These are phyloP conservation scores for Fundulus diaphanus DNA, from an alignment of 2,797 vertebrate species.

Conservation along the genomic window DNA sequence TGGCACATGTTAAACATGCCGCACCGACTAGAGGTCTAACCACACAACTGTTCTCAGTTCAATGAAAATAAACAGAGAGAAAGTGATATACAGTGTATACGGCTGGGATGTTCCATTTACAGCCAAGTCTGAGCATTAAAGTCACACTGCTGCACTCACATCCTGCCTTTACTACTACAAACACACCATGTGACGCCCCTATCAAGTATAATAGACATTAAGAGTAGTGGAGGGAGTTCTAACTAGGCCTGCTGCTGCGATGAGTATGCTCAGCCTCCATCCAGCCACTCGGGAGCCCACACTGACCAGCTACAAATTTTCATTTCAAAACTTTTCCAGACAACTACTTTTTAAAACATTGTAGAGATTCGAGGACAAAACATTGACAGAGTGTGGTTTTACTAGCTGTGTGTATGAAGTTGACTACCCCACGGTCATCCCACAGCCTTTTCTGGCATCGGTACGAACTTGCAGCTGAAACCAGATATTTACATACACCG, in stretches of 20 bases:
- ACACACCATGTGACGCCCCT: conserved; percentile 6
- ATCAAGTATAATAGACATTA: background rate
- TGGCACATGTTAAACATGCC: conserved; percentile 71
- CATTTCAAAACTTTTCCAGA: background rate
- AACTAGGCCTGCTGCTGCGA: background rate
- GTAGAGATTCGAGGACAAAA: background rate
- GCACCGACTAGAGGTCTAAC: conserved; percentile 49
- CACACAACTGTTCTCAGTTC: conserved; percentile 30
- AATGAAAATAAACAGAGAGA: conserved; percentile 26
- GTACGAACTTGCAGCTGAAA: too few relatives aligned
- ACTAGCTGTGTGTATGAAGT: too few relatives aligned
- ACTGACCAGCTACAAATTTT: background rate
- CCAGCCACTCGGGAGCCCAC: background rate
- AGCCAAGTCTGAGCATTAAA: conserved; percentile 29
- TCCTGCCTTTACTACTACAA: conserved; percentile 10
- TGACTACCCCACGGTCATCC: too few relatives aligned
- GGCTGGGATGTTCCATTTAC: conserved; percentile 26
- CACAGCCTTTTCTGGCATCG: too few relatives aligned
- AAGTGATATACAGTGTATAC: background rate
- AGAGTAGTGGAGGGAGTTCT: background rate
- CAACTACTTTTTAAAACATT: background rate
- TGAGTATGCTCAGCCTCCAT: background rate
- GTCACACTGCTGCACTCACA: conserved; percentile 29
- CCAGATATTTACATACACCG: too few relatives aligned
- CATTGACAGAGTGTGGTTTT: too few relatives aligned